Percentiles rank a stretch among this genome's conserved stretches.
Evolutionary conservation across 2,797 vertebrate species (phyloP).

Genomic region (Xyrichtys novacula): DNA sequence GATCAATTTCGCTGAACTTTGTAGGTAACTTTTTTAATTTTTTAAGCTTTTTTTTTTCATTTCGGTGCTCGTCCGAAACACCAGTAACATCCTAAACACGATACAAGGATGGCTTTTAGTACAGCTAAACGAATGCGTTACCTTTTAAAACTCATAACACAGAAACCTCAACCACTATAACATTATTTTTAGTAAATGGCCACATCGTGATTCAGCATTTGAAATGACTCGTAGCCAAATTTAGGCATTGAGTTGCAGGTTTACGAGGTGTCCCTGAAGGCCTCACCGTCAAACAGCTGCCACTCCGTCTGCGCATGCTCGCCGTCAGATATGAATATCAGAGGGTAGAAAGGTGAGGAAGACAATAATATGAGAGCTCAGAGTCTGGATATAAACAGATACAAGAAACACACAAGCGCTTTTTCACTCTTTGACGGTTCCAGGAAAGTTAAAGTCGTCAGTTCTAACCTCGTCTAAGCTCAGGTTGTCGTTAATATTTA

Average conservation of each 20-base stretch:
- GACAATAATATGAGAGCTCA: slow-evolving; percentile 50
- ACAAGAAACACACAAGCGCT: neutral
- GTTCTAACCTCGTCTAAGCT: neutral
- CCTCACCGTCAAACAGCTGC: slow-evolving; percentile 16
- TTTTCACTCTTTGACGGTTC: neutral
- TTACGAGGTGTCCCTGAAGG: slow-evolving; percentile 66
- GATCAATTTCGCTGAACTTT: no score
- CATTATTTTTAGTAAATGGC: neutral
- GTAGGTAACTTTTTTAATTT: no score
- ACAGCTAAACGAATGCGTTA: neutral
- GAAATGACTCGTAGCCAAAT: slow-evolving; percentile 15
- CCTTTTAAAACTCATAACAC: neutral
- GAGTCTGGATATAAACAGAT: slow-evolving; percentile 22
- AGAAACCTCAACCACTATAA: neutral
- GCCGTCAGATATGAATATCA: slow-evolving; percentile 48
- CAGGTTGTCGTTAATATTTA: neutral
- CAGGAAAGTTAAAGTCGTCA: neutral
- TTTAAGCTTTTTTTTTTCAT: no score
- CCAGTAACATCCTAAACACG: neutral
- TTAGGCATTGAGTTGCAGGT: neutral
- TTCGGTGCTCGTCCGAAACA: neutral
- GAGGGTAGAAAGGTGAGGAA: slow-evolving; percentile 60
- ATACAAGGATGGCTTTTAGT: neutral
- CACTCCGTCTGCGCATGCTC: slow-evolving; percentile 70
- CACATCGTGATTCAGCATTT: slow-evolving; percentile 2